Evolutionary conservation across 2,797 vertebrate species (phyloP).

Genomic region (Artibeus jamaicensis): DNA sequence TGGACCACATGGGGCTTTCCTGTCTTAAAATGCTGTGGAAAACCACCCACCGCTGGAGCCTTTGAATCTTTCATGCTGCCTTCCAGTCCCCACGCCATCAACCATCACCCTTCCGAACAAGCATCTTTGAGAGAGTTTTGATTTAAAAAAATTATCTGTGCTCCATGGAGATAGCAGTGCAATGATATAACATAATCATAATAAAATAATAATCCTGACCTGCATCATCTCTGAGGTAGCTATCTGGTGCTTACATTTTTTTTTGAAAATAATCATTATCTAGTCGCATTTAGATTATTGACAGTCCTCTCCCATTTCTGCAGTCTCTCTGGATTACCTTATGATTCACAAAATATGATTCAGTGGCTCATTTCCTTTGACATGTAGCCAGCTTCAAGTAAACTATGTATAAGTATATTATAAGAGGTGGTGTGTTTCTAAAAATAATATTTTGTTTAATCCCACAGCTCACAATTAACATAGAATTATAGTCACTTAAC

Average conservation of each 20-base stretch:
- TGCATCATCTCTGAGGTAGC: not conserved
- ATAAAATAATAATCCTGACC: not conserved
- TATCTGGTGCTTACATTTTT: not conserved
- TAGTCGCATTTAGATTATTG: not conserved
- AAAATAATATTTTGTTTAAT: not conserved
- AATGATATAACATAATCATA: not conserved
- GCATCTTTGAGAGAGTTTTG: not conserved
- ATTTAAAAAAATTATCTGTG: not conserved
- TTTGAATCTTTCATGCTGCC: not conserved
- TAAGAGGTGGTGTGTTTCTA: not conserved
- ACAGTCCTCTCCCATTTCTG: not conserved
- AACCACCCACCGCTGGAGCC: not conserved
- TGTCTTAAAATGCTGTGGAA: slow-evolving; percentile 28
- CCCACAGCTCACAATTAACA: not conserved
- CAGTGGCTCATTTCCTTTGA: not conserved
- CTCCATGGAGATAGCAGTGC: not conserved
- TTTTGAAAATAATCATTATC: not conserved
- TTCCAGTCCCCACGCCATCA: not conserved
- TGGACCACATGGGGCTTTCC: slow-evolving; percentile 51
- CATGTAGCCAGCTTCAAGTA: not conserved
- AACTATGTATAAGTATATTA: not conserved
- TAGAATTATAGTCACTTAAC: not conserved
- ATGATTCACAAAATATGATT: not conserved
- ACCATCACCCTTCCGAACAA: not conserved
- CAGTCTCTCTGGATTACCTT: not conserved